Percentiles rank a stretch among this genome's conserved stretches.
Evolutionary conservation across 1,140 invertebrate genomes (phyloP).

Genomic region (Rhopalosiphum maidis): DNA sequence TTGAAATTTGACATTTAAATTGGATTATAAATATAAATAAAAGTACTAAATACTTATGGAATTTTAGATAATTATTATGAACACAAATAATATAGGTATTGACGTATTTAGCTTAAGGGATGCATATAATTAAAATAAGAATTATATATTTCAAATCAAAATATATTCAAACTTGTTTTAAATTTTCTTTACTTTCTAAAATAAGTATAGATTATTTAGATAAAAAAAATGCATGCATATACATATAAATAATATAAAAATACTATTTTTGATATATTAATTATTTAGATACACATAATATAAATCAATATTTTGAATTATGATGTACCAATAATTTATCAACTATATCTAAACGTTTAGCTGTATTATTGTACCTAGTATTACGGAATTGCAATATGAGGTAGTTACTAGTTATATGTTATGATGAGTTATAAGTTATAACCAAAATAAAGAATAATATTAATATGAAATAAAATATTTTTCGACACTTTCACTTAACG

Average conservation of each 20-base stretch:
- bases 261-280: not conserved
- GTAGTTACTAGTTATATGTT: not conserved
- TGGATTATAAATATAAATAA: not conserved
- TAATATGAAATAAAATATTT: not conserved
- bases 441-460: not conserved
- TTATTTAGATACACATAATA: not conserved
- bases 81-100: not conserved
- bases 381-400: not conserved
- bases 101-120: not conserved
- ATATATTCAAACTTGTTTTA: not conserved
- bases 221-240: not conserved
- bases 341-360: not conserved
- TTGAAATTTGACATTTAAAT: not conserved
- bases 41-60: no score
- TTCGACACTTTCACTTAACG: not conserved
- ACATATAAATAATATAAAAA: not conserved
- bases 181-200: constrained; percentile 28
- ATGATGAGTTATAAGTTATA: not conserved
- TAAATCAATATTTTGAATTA: not conserved
- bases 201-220: not conserved
- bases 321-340: not conserved
- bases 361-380: not conserved
- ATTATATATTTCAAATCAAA: not conserved
- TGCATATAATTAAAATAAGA: not conserved
- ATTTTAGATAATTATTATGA: not conserved